phyloP scores from a whole-genome alignment of 1,140 invertebrate species.

The Ostrea denselamellosa region DNA sequence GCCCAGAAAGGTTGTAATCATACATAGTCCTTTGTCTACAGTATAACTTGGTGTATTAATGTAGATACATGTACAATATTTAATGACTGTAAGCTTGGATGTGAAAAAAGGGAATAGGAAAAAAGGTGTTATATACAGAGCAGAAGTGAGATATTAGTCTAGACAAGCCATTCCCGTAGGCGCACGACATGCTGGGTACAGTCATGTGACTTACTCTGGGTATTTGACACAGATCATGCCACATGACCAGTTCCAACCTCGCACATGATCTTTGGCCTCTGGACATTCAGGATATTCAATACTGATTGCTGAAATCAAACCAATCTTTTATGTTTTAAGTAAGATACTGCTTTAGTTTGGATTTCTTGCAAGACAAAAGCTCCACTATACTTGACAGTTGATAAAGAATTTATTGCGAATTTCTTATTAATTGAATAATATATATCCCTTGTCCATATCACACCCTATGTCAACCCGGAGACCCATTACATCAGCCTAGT shows the following conservation, averaged over 20 bases:
- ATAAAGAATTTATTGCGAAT: no score
- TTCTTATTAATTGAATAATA: no score
- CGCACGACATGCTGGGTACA: slow-evolving; percentile 46
- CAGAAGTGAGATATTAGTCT: slow-evolving; percentile 15
- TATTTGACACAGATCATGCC: slow-evolving; percentile 57
- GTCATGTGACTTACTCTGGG: slow-evolving; percentile 54
- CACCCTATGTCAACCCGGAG: no score
- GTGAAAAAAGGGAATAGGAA: background rate
- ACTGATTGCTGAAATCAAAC: slow-evolving; percentile 55
- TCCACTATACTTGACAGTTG: no score
- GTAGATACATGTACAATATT: no score
- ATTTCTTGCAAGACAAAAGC: no score
- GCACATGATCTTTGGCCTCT: slow-evolving; percentile 47
- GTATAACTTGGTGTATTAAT: no score
- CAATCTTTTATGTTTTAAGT: background rate
- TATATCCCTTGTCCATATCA: no score
- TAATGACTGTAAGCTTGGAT: no score
- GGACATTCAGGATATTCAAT: slow-evolving; percentile 51
- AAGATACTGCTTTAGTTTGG: background rate
- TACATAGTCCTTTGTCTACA: no score
- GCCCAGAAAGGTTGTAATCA: no score
- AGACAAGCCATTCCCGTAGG: slow-evolving; percentile 12
- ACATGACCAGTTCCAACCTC: slow-evolving; percentile 54
- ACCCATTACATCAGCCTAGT: no score
- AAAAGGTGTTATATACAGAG: background rate